Evolutionary conservation across 2,113 vertebrate species (phyloP), one percentile per base, ranked within the genome.

Genomic region (Puffinus mauretanicus): DNA sequence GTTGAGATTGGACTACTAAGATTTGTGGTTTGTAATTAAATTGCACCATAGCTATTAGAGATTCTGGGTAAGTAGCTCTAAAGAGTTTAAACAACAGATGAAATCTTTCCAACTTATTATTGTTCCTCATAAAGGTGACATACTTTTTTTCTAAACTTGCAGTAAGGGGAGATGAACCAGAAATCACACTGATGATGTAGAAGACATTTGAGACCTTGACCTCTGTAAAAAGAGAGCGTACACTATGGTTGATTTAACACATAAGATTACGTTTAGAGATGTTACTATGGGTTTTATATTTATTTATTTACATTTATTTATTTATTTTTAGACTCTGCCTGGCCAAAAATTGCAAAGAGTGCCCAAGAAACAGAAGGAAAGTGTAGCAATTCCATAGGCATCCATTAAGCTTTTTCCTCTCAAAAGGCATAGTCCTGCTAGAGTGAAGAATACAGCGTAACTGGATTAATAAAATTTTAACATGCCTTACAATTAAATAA

Each of bases 401-500:
- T 71, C 36, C 60, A 75, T 67, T 58, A 65, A 40, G 16, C 19
- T 69, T 92, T 66, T 69, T 61, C 15, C 29, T 71, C 54, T 78
- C 52, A 87, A 88, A 79, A 22, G 13, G 29, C 32, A 86, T 6
- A 70, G 24, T 57, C 79, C 60, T 81, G 75, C 51, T 58, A 46
- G 6, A 73, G 3, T 25, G 58, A 93, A 89, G 72, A 91, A 73
- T 26, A 60, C 26, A 92, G 38, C 0, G 1, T 32, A 82, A 70
- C 82, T 57, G 24, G 58, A 90, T 86, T 88, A 93, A 88, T 83
- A 86, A 51, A 66, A 89, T 71, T 82, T 94, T 92, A 86, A 92
- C 86, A 92, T 75, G 66, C 20, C 25, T 90, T 79, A 79, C 57
- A 92, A 79, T 91, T 93, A 94, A 93, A 57, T 67, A 96, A 82